Evolutionary conservation across 2,888 invertebrate genomes (phyloP), one percentile per base, ranked within the genome.

Genomic region (Limnephilus auricula): DNA sequence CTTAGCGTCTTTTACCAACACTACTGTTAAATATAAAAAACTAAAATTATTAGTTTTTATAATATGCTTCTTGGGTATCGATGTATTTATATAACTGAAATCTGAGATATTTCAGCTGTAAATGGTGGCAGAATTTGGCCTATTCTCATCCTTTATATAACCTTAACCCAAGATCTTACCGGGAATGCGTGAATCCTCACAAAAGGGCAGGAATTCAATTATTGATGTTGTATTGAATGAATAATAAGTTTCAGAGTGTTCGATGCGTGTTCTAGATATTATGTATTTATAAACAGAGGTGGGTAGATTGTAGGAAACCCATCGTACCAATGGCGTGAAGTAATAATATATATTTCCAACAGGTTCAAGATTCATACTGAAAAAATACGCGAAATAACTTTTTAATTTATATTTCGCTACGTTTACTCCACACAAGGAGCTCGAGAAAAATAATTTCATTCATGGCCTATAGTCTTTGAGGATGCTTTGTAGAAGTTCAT

Each of bases 171-270:
- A 65, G 65, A 65, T 65, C 25, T 65, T 65, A 25, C 65, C 32
- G 80, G 18, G 18, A 82, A 32, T 82, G 30, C 32, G 80, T 31
- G 31, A 82, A 82, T 82, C 37, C 37, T 10, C 25, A 82, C 82
- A 82, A 88, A 88, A 87, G 87, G 32, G 87, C 87, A 31, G 32
- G 87, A 12, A 78, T 88, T 88, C 65, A 32, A 78, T 88, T 78
- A 32, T 88, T 78, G 13, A 88, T 79, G 32, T n/a, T 65, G 65
- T 31, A 12, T 40, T 78, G 87, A 65, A 79, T 88, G 65, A 88
- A 34, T 88, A 88, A 88, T 79, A 34, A 32, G 87, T 3, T 25
- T 9, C 25, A 25, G 25, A 65, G 65, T 65, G 65, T 65, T 65
- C n/a, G 65, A 65, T 25, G 65, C 65, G 65, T 65, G n/a, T n/a